Base-by-base conservation (phyloP, 2,797 vertebrate genomes). In the Etheostoma perlongum region DNA sequence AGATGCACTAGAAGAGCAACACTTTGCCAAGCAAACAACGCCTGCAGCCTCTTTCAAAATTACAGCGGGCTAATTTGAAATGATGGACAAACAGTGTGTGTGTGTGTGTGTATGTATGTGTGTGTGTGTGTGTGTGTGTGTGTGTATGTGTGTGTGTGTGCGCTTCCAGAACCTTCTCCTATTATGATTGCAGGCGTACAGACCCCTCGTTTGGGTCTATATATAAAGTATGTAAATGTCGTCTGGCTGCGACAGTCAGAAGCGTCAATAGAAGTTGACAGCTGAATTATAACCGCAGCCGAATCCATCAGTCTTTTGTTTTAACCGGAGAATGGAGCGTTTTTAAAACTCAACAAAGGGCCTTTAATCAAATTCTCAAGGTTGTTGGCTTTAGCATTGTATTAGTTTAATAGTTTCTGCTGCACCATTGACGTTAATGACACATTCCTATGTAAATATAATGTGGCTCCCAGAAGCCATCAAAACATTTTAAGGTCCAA, bases 341-440 rank as follows among this genome's bases (percentile, higher is more conserved):
- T 95, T 95, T 96, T 94, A 96, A 96, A 97, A 97, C 96, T 94
- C 96, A 95, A 96, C 91, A 93, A 97, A 97, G 36, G 96, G 96
- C 95, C 97, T 97, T 97, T 97, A 98, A 98, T 97, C 97, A 98
- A 97, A 97, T 96, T 97, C 96, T 95, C 93, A 93, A 96, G 97
- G 96, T 97, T 96, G 96, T 95, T 97, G 96, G 95, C 95, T 97
- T 97, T 97, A 96, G 96, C 96, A 97, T 97, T 97, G 96, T 97
- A 97, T 97, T 97, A 95, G 96, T 96, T 97, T 97, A 97, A 98
- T 96, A 96, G 97, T 97, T 97, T 97, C 96, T 97, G 95, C 95
- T 97, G 96, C 94, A 95, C 96, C 95, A 95, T 97, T 97, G 96
- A 96, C 95, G 97, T 97, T 97, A 98, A 98, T 97, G 96, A 96